Conservation (phyloP, 2,888 invertebrate genomes). For the Priapulus caudatus region DNA sequence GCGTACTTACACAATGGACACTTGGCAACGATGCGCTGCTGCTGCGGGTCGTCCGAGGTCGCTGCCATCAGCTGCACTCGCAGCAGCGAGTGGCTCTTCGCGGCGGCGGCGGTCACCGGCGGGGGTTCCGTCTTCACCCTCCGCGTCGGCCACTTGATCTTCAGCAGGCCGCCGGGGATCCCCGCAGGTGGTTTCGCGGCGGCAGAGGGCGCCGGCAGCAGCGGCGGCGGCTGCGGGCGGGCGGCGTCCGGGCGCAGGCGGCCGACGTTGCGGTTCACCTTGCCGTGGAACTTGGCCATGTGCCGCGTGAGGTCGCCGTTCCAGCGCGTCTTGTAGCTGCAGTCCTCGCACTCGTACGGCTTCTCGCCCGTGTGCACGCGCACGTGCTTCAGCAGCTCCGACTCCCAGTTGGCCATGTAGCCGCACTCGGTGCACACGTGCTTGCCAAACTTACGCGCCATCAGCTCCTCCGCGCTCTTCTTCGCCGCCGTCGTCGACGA, state of each 20-base stretch:
- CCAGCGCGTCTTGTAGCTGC: neutral
- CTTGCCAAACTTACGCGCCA: neutral
- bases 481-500: neutral
- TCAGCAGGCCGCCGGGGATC: neutral
- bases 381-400: neutral
- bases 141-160: too few species aligned
- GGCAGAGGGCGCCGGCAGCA: neutral
- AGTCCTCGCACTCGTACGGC: slow-evolving; percentile 1
- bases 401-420: slow-evolving; percentile 1
- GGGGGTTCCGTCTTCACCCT: too few species aligned
- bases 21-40: neutral
- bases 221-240: neutral
- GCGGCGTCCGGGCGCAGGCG: too few species aligned
- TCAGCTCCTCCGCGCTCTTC: neutral
- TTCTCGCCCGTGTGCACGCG: neutral
- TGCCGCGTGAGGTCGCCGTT: neutral
- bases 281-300: slow-evolving; percentile 1
- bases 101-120: neutral
- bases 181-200: neutral
- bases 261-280: neutral
- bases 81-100: neutral
- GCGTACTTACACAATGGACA: slow-evolving; percentile 1
- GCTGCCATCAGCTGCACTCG: too few species aligned
- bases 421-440: neutral
- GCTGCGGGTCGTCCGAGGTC: neutral